Base-by-base conservation (phyloP, 2,113 vertebrate species). In the Ophthalmolycus amberensis region DNA sequence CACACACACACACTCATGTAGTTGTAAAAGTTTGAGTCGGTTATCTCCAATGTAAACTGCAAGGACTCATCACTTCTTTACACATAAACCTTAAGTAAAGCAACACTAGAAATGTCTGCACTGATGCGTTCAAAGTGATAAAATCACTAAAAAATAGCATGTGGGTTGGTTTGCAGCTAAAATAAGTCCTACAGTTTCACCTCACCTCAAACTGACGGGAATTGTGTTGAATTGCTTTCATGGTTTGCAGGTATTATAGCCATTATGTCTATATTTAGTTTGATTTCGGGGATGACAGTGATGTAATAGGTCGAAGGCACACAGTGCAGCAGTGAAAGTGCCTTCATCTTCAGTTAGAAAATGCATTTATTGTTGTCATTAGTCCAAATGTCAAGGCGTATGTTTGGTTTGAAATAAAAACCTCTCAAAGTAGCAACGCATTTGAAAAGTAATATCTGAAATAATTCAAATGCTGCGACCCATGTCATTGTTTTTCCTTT, bases 221-320 rank as follows among this genome's bases (percentile, higher is more conserved):
- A 54, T n/a, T 29, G 18, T 64, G 62, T 75, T 52, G 58, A 81
- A 75, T 68, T 66, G 60, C 52, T 66, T 59, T 75, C 59, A 60
- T 32, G 5, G 48, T 18, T 58, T 8, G 5, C 40, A 52, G 25
- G 69, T 80, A 63, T 62, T 74, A 56, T 1, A 27, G 72, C 68
- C 65, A 32, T 44, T 16, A 75, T 71, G 25, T 58, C 65, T 44
- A 6, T 76, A 9, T 69, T 44, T 63, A 40, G 59, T 58, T 65
- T 42, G 25, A 75, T 79, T 46, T 63, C n/a, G 1, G 40, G 10
- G 18, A 14, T 37, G 65, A 37, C 48, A 22, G 50, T 29, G 27
- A 73, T 68, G 44, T 16, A 56, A 69, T 9, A 16, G 37, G 9
- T 27, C 1, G 16, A 6, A 25, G 2, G 32, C 18, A 14, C 15